Base-by-base conservation (phyloP, 2,113 vertebrate species). In the Tinamus guttatus region DNA sequence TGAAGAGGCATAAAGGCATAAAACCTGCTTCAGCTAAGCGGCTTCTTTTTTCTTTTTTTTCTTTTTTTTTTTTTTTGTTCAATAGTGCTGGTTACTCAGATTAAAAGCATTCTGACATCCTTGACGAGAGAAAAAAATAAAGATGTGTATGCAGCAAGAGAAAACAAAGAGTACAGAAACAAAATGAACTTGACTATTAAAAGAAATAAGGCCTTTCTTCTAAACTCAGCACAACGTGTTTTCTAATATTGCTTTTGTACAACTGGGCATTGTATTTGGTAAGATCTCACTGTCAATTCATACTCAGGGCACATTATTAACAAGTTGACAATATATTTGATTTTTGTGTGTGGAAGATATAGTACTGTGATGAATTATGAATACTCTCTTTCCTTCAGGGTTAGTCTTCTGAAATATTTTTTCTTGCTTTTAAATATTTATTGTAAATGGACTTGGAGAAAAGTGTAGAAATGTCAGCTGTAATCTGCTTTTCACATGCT, bases 311-410 rank as follows among this genome's bases (percentile, higher is more conserved):
- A 90, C 59, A 70, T 15, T 70, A 64, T 67, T 86, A 77, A 78
- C 63, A 40, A 20, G 64, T 45, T 70, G 64, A 60, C 74, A 52
- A 78, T 78, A 17, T 25, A 79, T 54, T 43, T 70, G 43, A 47
- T 54, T 49, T 59, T 84, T 93, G 6, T 86, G 17, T 83, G 79
- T 89, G 59, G 27, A 94, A 70, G 54, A 69, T 70, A 76, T 5
- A 89, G 67, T 60, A 25, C 14, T 84, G 16, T 81, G 64, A 95
- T 95, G 77, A 94, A 96, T 97, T 95, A 96, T 96, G 70, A 94
- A 96, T 94, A n/a, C 25, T 27, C 4, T 85, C 58, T 85, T 81
- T 78, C 43, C 65, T 90, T 92, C 56, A 79, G 60, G 71, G 64
- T 68, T 95, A 91, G 12, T 83, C 85, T 90, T 91, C 63, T 78